Percentiles rank a stretch among this genome's conserved stretches.
phyloP scores from a whole-genome alignment of 2,888 invertebrate genomes.

The Agrotis ipsilon region DNA sequence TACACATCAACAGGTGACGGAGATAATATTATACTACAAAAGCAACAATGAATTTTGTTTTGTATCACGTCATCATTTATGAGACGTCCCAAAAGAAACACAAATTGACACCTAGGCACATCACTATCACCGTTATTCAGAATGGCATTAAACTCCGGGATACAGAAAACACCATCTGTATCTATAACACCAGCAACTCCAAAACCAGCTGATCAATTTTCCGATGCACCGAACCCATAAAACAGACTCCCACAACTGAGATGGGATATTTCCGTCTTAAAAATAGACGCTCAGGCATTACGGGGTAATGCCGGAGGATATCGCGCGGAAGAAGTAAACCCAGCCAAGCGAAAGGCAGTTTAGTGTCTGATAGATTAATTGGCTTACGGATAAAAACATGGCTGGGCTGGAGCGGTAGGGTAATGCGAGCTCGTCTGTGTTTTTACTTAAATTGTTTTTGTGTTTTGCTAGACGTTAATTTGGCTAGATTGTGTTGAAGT shows the following conservation, averaged over 20 bases:
- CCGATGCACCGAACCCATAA: conserved; percentile 36
- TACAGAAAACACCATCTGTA: not conserved
- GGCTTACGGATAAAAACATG: conserved; percentile 57
- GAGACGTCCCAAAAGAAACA: not conserved
- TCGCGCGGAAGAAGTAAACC: conserved; percentile 63
- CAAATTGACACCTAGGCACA: too few species aligned
- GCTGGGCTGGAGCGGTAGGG: conserved; percentile 43
- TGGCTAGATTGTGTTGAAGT: not conserved
- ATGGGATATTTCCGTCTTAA: conserved; percentile 38
- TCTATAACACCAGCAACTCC: not conserved
- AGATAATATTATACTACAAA: not conserved
- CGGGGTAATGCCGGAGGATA: conserved; percentile 56
- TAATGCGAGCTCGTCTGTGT: conserved; percentile 37
- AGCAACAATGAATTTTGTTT: not conserved
- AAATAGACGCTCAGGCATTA: conserved; percentile 57
- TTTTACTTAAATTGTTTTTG: conserved; percentile 26
- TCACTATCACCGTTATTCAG: too few species aligned
- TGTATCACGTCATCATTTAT: too few species aligned
- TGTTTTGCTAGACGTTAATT: conserved; percentile 7
- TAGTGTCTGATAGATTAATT: conserved; percentile 65
- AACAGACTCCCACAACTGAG: conserved; percentile 34
- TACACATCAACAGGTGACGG: not conserved
- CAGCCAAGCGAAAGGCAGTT: conserved; percentile 58
- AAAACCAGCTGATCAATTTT: conserved; percentile 24
- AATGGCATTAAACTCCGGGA: too few species aligned